Evolutionary conservation across 2,888 invertebrate species (phyloP), one percentile per base, ranked within the genome.

Genomic region (Aleiodes leptofemur): DNA sequence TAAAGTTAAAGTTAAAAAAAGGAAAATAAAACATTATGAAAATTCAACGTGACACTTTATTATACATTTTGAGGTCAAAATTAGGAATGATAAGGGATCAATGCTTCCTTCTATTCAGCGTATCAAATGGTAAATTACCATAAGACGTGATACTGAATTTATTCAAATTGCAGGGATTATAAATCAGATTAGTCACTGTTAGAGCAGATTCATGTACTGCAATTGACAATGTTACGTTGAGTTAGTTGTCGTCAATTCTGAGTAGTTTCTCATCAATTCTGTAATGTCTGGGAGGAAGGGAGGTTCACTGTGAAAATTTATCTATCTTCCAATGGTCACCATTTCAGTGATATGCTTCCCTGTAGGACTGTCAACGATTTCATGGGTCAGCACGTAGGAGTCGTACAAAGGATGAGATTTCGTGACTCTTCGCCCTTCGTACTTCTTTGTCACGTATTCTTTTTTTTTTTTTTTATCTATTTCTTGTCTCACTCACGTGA

Each of bases 201-300:
- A 43, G 9, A 43, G 8, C 43, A 11, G 43, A 43, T 43, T 43
- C 43, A 43, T 43, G 43, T 9, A 7, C 43, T 43, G 0, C 43
- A 43, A 43, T 43, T 43, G 43, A 11, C 43, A 11, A 43, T 43
- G 43, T 43, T 43, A 43, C 43, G 43, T 43, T 43, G 43, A 51
- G 68, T 57, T 50, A 43, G 64, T 48, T 48, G 48, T 57, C 34
- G 57, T 73, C 23, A 16, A 14, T 7, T 29, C 31, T n/a, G 43
- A 69, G 50, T 50, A 43, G 73, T 59, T 57, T 14, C 56, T 51
- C 73, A 73, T 73, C 68, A 68, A 73, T 68, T 51, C 16, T 57
- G 11, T 14, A 14, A 23, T n/a, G 38, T 14, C 38, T 43, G 9
- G 13, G 23, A 23, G 23, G 23, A n/a, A n/a, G 1, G 23, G 23